Conservation (phyloP, 2,888 invertebrate species). For the Drosophila kuntzei region DNA sequence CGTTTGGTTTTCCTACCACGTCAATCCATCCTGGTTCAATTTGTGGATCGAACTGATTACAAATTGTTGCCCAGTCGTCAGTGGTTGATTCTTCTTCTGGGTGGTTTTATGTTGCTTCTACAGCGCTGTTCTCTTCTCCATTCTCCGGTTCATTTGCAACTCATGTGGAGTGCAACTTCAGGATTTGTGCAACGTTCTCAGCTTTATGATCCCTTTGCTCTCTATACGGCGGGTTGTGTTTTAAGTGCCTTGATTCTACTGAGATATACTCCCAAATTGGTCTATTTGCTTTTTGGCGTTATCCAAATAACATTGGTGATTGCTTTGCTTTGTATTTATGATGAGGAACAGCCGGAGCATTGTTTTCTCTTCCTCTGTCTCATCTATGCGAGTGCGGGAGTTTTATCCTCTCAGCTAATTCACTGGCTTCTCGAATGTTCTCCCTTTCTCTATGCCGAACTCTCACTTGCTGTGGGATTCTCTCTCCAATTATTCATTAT, state of each 20-base stretch:
- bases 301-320: constrained; percentile 76
- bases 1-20: constrained; percentile 68
- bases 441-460: constrained; percentile 78
- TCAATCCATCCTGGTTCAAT: constrained; percentile 68
- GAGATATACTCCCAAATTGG: constrained; percentile 76
- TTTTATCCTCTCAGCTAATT: constrained; percentile 75
- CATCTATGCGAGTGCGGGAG: constrained; percentile 73
- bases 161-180: constrained; percentile 73
- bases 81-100: constrained; percentile 67
- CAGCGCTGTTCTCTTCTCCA: constrained; percentile 68
- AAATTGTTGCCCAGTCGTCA: constrained; percentile 67
- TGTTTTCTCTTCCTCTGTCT: constrained; percentile 78
- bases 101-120: constrained; percentile 57
- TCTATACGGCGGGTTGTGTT: constrained; percentile 68
- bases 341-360: constrained; percentile 70
- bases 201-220: constrained; percentile 63
- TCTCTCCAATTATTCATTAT: constrained; percentile 62
- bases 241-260: constrained; percentile 68
- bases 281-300: constrained; percentile 76
- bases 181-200: constrained; percentile 53
- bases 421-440: constrained; percentile 79
- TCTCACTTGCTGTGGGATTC: constrained; percentile 61
- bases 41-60: constrained; percentile 73
- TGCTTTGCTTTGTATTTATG: constrained; percentile 77
- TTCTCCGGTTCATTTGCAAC: constrained; percentile 68